Percentiles rank a stretch among this genome's conserved stretches.
Evolutionary conservation across 2,888 invertebrate species (phyloP).

Genomic region (Fissipunctia ypsillon): DNA sequence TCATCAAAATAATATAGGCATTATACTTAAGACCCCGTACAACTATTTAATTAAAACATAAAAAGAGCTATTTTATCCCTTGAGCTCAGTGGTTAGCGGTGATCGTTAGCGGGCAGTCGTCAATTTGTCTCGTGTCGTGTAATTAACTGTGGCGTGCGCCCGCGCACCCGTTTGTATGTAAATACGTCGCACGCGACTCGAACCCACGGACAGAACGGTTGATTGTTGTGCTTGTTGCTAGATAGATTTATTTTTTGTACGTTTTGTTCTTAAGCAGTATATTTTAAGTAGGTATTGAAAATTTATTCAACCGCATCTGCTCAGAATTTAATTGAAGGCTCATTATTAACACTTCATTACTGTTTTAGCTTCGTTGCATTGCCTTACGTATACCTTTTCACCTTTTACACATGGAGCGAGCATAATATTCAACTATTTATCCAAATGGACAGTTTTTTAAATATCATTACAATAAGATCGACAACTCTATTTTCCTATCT

Average conservation of each 20-base stretch:
- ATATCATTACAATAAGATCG: too few species aligned
- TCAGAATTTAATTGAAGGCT: neutral
- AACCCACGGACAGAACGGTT: constrained; percentile 46
- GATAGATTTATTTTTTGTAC: constrained; percentile 51
- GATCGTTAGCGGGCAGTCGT: constrained; percentile 65
- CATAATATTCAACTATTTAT: too few species aligned
- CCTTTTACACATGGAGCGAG: too few species aligned
- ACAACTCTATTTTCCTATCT: too few species aligned
- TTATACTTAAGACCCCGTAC: constrained; percentile 23
- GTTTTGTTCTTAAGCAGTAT: neutral
- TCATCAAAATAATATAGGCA: constrained; percentile 28
- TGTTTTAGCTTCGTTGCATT: neutral
- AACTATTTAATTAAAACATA: constrained; percentile 55
- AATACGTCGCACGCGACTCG: constrained; percentile 67
- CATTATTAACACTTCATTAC: neutral
- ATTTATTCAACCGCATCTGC: constrained; percentile 1
- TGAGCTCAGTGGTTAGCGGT: constrained; percentile 50
- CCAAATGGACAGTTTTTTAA: too few species aligned
- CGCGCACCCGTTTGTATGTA: constrained; percentile 73
- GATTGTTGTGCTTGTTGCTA: constrained; percentile 55
- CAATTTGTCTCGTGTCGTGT: constrained; percentile 72
- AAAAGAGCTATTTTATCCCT: constrained; percentile 54
- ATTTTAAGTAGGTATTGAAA: constrained; percentile 2
- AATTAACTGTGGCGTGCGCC: constrained; percentile 67
- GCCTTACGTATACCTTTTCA: neutral